phyloP scores from a whole-genome alignment of 2,797 vertebrate genomes.

The Aulostomus chinensis region DNA sequence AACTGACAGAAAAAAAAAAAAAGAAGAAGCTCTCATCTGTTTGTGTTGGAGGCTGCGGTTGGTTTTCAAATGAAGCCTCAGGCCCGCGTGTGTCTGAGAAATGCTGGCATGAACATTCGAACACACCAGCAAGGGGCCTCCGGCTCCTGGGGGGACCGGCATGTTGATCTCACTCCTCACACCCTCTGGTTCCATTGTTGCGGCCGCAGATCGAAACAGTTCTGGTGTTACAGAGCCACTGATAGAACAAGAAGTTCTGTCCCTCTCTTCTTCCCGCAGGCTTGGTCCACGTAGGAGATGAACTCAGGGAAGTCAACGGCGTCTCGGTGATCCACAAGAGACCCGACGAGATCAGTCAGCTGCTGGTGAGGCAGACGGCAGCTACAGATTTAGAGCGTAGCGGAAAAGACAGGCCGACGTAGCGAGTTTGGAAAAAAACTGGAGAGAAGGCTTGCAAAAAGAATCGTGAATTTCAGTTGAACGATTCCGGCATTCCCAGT shows the following conservation, averaged over 20 bases:
- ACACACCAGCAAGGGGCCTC: too few species aligned
- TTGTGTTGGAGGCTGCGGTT: too few species aligned
- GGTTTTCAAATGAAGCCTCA: not conserved
- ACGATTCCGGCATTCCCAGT: too few species aligned
- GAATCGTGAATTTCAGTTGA: too few species aligned
- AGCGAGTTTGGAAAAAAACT: too few species aligned
- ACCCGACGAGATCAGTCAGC: slow-evolving; percentile 96
- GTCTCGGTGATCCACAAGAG: slow-evolving; percentile 91
- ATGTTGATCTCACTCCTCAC: slow-evolving; percentile 35
- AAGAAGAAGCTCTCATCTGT: slow-evolving; percentile 5
- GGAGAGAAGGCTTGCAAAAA: too few species aligned
- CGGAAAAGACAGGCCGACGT: too few species aligned
- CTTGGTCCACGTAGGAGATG: slow-evolving; percentile 94
- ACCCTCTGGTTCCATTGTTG: slow-evolving; percentile 51
- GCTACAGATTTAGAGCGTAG: not conserved
- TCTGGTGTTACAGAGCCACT: slow-evolving; percentile 13
- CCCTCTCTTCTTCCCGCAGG: slow-evolving; percentile 72
- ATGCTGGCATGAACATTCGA: too few species aligned
- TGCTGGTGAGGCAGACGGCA: slow-evolving; percentile 81
- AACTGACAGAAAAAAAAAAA: slow-evolving; percentile 27
- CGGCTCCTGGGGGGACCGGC: slow-evolving; percentile 10
- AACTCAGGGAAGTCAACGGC: slow-evolving; percentile 94
- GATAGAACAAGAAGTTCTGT: slow-evolving; percentile 5
- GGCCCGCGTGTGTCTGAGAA: too few species aligned
- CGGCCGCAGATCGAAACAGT: slow-evolving; percentile 34